Conservation (phyloP, 2,797 vertebrate genomes). For the Sandelia bainsii region DNA sequence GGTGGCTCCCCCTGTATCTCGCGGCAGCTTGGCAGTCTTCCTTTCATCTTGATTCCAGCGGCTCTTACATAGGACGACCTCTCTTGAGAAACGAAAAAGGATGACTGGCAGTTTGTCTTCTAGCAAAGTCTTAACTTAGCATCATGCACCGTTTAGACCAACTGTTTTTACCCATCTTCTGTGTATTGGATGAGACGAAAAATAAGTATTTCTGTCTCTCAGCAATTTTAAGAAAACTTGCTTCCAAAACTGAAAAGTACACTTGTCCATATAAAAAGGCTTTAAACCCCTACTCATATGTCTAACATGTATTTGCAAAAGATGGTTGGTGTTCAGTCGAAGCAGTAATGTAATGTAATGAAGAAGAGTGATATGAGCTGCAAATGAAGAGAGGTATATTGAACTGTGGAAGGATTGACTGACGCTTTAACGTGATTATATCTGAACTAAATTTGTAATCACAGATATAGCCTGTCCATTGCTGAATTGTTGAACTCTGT, state of each 20-base stretch:
- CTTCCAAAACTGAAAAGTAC: slow-evolving; percentile 53
- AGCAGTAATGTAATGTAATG: slow-evolving; percentile 33
- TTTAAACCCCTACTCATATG: slow-evolving; percentile 36
- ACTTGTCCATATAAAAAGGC: slow-evolving; percentile 39
- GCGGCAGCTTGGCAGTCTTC: slow-evolving; percentile 35
- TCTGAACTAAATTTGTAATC: slow-evolving; percentile 27
- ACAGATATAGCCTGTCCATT: slow-evolving; percentile 24
- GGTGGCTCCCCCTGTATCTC: slow-evolving; percentile 52
- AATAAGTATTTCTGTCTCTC: slow-evolving; percentile 42
- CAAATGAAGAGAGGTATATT: slow-evolving; percentile 13
- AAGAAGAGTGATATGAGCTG: slow-evolving; percentile 23
- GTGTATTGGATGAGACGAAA: slow-evolving; percentile 33
- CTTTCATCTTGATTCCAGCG: slow-evolving; percentile 67
- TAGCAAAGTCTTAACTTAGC: slow-evolving; percentile 51
- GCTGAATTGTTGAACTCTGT: slow-evolving; percentile 50
- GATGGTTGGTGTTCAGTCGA: slow-evolving; percentile 51
- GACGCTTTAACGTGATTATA: neutral
- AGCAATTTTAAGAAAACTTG: slow-evolving; percentile 40
- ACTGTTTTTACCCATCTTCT: slow-evolving; percentile 62
- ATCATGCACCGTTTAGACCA: slow-evolving; percentile 50
- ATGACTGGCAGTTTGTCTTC: slow-evolving; percentile 62
- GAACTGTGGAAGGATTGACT: neutral
- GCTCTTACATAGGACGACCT: slow-evolving; percentile 44
- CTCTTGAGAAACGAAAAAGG: slow-evolving; percentile 51
- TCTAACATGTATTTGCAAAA: slow-evolving; percentile 64